These are phyloP conservation scores for Gallinago undulata DNA, from an alignment of 2,113 vertebrate species.

Conservation along the genomic window DNA sequence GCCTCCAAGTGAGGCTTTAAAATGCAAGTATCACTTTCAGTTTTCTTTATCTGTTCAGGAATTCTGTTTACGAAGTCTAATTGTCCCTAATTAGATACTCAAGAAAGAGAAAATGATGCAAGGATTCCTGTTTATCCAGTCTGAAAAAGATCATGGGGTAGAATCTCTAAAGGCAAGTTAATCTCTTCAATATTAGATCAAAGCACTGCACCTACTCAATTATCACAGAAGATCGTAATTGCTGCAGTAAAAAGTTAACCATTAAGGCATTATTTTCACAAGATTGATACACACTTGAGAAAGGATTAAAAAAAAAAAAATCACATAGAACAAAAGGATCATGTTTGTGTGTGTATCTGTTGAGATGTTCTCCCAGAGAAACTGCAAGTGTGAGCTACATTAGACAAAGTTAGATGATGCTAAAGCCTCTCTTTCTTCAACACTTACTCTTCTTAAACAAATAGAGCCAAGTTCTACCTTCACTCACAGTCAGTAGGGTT, in stretches of 20 bases:
- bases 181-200: background rate
- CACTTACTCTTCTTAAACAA: background rate
- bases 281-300: background rate
- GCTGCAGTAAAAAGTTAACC: background rate
- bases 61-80: background rate
- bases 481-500: background rate
- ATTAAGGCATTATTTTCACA: background rate
- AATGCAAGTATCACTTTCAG: background rate
- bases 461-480: background rate
- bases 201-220: background rate
- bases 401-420: background rate
- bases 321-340: background rate
- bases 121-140: conserved; percentile 40
- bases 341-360: background rate
- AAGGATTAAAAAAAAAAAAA: background rate
- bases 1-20: background rate
- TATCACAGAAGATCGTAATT: background rate
- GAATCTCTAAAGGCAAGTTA: background rate
- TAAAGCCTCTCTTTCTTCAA: background rate
- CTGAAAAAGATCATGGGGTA: background rate
- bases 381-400: background rate
- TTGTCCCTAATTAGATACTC: background rate
- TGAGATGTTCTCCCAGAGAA: background rate
- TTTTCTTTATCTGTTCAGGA: background rate
- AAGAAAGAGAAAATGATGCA: conserved; percentile 14